Base-by-base conservation (phyloP, 2,797 vertebrate species). In the Melanotaenia maccullochi region DNA sequence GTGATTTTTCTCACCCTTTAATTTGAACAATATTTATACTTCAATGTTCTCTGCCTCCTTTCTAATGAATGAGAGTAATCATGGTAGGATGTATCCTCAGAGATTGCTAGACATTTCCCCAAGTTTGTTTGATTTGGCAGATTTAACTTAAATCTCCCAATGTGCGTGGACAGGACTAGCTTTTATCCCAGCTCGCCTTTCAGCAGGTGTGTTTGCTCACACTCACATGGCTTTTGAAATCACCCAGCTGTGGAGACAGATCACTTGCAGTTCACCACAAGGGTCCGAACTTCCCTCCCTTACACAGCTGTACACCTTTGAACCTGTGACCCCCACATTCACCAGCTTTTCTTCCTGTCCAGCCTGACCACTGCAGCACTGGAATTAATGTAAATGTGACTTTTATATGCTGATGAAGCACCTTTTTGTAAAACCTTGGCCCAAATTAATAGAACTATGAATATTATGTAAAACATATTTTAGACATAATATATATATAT, bases 181-280 rank as follows among this genome's bases (percentile, higher is more conserved):
- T 76, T 82, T 47, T 65, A 72, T 89, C 86, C 81, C 91, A 87
- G 92, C 83, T 89, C 90, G 91, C 78, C 73, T 84, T 89, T 88
- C 76, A 83, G 85, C 89, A 91, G 90, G 90, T 92, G 91, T 93
- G 88, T 93, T 94, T 93, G 79, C 78, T 89, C 74, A 62, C 42
- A 38, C 86, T 88, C 85, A 62, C 69, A 76, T 89, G 85, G 89
- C 76, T 71, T 75, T 83, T 79, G 76, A 87, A 85, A 87, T 79
- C 79, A 63, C 88, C 85, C 93, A 94, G 92, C 92, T 92, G 93
- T 82, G 78, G 74, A 73, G 79, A 71, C 63, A 85, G 84, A 93
- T 92, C 88, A 81, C 84, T 91, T 79, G 81, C 79, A 28, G 75
- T 68, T 86, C 87, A 30, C 87, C 47, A 79, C 63, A 65, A 87